phyloP scores from a whole-genome alignment of 2,888 invertebrate genomes.

The Alitta virens region DNA sequence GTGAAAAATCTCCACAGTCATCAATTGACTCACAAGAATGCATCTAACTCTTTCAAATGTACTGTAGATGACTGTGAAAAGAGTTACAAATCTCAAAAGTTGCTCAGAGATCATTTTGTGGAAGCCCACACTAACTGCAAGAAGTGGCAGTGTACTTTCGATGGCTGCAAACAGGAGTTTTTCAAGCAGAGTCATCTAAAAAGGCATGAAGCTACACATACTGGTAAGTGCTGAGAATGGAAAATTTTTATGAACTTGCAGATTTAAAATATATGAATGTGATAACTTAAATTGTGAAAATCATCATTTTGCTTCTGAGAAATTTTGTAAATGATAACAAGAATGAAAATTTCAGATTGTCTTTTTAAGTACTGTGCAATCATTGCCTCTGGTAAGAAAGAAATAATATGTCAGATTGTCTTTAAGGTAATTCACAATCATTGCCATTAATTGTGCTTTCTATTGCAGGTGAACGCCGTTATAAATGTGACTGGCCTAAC shows the following conservation, averaged over 20 bases:
- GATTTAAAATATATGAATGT: no score
- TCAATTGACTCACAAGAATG: not conserved
- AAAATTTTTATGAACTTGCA: no score
- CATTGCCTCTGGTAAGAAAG: no score
- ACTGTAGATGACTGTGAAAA: not conserved
- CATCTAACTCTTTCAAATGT: not conserved
- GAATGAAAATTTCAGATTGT: no score
- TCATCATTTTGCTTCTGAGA: no score
- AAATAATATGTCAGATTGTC: no score
- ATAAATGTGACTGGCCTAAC: conserved; percentile 46
- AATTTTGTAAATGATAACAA: no score
- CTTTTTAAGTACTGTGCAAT: no score
- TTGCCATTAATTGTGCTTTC: not conserved
- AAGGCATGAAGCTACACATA: conserved; percentile 51
- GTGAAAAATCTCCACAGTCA: not conserved
- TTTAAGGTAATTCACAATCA: no score
- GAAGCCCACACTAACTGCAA: conserved; percentile 30
- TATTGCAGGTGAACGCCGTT: conserved; percentile 48
- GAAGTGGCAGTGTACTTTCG: conserved; percentile 43
- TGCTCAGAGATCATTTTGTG: not conserved
- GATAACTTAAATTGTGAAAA: no score
- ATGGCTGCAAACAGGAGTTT: conserved; percentile 49
- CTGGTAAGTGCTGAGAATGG: conserved; percentile 18
- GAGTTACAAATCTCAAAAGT: not conserved
- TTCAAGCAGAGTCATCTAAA: conserved; percentile 52